These are phyloP conservation scores for Eupeodes latifasciatus DNA, from an alignment of 2,888 invertebrate species.

Conservation along the genomic window DNA sequence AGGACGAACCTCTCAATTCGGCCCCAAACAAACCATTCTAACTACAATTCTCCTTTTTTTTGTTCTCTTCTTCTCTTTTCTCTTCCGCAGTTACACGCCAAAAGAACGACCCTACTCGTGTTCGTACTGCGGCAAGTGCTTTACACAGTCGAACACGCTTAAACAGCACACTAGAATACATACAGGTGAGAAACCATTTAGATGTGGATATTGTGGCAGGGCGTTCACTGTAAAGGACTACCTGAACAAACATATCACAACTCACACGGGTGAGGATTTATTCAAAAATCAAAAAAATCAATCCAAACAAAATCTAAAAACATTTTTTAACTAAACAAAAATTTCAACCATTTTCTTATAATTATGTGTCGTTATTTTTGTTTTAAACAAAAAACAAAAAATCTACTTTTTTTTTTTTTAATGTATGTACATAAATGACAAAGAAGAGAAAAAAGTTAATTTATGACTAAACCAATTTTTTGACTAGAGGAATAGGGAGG, in stretches of 20 bases:
- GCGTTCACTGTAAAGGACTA: slow-evolving; percentile 84
- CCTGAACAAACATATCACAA: slow-evolving; percentile 84
- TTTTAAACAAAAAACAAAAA: background rate
- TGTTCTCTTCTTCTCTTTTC: slow-evolving; percentile 52
- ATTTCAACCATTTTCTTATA: slow-evolving; percentile 61
- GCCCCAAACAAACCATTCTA: slow-evolving; percentile 30
- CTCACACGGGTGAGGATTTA: slow-evolving; percentile 83
- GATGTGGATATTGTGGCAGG: slow-evolving; percentile 84
- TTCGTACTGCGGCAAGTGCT: slow-evolving; percentile 84
- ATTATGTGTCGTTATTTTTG: slow-evolving; percentile 58
- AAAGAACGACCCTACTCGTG: slow-evolving; percentile 84
- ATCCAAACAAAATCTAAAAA: slow-evolving; percentile 53
- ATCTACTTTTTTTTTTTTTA: background rate
- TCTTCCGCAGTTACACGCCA: slow-evolving; percentile 81
- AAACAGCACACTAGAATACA: slow-evolving; percentile 84
- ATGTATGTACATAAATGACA: background rate
- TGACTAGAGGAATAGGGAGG: background rate
- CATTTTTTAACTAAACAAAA: slow-evolving; percentile 61
- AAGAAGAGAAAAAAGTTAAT: slow-evolving; percentile 8
- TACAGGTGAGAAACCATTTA: slow-evolving; percentile 84
- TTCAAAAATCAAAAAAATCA: slow-evolving; percentile 25
- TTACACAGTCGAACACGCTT: slow-evolving; percentile 84
- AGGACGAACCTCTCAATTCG: slow-evolving; percentile 13
- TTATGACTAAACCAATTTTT: slow-evolving; percentile 21
- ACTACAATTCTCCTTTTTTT: slow-evolving; percentile 65